These are phyloP conservation scores for Phoxinus phoxinus DNA, from an alignment of 2,113 vertebrate species.

Conservation along the genomic window DNA sequence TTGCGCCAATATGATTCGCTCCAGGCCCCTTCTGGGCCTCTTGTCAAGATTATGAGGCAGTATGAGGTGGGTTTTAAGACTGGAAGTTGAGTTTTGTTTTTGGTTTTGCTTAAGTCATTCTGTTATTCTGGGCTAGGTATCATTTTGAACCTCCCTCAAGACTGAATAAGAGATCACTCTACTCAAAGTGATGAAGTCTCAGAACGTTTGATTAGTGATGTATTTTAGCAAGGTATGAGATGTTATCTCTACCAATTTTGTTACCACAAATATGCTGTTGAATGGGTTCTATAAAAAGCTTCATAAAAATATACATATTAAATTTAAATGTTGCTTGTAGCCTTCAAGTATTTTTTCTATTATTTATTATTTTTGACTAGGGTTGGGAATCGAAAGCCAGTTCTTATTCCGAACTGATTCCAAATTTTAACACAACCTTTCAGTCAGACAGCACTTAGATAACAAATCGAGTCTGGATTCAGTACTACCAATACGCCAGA, in stretches of 20 bases:
- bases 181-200: background rate
- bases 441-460: background rate
- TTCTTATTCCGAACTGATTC: background rate
- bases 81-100: constrained; percentile 21
- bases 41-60: constrained; percentile 18
- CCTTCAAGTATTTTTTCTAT: background rate
- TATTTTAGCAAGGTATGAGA: background rate
- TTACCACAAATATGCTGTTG: background rate
- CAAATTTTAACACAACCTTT: background rate
- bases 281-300: background rate
- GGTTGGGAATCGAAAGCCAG: background rate
- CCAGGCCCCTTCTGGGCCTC: constrained; percentile 10
- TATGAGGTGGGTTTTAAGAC: background rate
- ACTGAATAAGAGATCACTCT: no score
- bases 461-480: background rate
- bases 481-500: background rate
- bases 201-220: background rate
- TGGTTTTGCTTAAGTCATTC: background rate
- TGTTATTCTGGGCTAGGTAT: background rate
- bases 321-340: background rate
- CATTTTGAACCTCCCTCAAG: background rate
- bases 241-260: background rate
- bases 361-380: background rate
- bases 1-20: background rate
- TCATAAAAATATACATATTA: background rate